Conservation (phyloP, 2,888 invertebrate species). For the Cephus pygmeus region DNA sequence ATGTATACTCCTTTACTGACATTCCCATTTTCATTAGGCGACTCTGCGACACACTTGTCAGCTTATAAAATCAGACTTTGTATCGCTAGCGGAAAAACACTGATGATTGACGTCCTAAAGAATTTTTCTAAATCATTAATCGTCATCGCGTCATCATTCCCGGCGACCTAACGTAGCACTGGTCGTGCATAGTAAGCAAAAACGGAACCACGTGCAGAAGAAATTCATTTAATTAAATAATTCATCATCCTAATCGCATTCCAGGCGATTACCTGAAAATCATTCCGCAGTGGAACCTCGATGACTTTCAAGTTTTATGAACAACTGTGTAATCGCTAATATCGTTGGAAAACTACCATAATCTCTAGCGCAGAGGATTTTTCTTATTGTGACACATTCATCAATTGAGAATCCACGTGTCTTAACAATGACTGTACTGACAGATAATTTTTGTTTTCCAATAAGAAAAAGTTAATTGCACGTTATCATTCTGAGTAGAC, state of each 20-base stretch:
- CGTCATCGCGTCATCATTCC: not conserved
- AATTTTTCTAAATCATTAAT: conserved; percentile 16
- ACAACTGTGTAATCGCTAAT: not conserved
- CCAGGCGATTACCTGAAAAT: not conserved
- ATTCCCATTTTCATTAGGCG: conserved; percentile 13
- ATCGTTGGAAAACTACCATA: not conserved
- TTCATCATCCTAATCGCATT: not conserved
- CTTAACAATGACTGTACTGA: not conserved
- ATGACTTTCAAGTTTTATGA: not conserved
- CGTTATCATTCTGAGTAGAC: not conserved
- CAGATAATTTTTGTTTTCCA: not conserved
- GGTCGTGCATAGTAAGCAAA: not conserved
- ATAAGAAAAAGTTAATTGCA: not conserved
- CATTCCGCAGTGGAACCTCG: not conserved
- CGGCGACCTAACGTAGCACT: not conserved
- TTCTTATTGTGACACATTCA: not conserved
- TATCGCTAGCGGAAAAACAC: conserved; percentile 17
- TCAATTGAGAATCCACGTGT: not conserved
- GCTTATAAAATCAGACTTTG: conserved; percentile 50
- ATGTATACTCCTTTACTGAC: conserved; percentile 20
- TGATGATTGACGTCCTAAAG: conserved; percentile 19
- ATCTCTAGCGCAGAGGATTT: not conserved
- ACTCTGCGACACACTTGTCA: conserved; percentile 9
- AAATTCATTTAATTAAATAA: not conserved
- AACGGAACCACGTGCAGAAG: not conserved